Percentiles rank a stretch among this genome's conserved stretches.
Conservation (phyloP, 2,888 invertebrate genomes). For the Adela reaumurella region DNA sequence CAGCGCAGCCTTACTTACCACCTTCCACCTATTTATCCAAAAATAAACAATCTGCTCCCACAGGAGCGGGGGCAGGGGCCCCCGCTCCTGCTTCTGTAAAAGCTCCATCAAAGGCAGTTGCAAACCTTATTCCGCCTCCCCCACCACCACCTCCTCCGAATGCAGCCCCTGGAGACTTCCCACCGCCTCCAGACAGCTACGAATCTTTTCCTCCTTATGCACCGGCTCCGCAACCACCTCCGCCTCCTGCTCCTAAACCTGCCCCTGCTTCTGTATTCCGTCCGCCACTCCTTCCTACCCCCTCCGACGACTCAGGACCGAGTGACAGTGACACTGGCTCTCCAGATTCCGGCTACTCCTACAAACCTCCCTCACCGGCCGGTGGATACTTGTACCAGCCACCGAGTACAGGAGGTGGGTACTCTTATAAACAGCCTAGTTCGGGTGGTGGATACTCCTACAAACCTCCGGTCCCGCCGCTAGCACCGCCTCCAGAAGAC, state of each 20-base stretch:
- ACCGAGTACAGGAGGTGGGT: not conserved
- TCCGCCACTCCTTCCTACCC: conserved; percentile 14
- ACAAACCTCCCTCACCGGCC: not conserved
- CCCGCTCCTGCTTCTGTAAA: conserved; percentile 13
- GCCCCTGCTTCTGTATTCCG: conserved; percentile 18
- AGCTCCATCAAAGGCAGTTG: conserved; percentile 22
- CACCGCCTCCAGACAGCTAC: conserved; percentile 33
- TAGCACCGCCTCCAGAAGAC: not conserved
- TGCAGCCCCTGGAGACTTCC: conserved; percentile 25
- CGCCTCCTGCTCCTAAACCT: conserved; percentile 10
- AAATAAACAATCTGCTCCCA: too few relatives aligned
- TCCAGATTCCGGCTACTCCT: conserved; percentile 1
- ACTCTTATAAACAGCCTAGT: not conserved
- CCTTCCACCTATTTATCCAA: conserved; percentile 25
- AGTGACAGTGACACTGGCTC: not conserved
- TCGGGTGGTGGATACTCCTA: conserved; percentile 3
- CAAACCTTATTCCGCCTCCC: conserved; percentile 35
- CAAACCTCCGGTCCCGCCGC: conserved; percentile 8
- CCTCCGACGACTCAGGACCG: not conserved
- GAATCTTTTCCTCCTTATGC: conserved; percentile 45
- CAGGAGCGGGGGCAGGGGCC: conserved; percentile 30
- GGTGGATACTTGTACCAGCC: not conserved
- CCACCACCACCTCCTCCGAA: conserved; percentile 25
- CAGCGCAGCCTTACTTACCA: conserved; percentile 48
- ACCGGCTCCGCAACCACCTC: conserved; percentile 14